Base-by-base conservation (phyloP, 2,113 vertebrate species). In the Tiliqua scincoides region DNA sequence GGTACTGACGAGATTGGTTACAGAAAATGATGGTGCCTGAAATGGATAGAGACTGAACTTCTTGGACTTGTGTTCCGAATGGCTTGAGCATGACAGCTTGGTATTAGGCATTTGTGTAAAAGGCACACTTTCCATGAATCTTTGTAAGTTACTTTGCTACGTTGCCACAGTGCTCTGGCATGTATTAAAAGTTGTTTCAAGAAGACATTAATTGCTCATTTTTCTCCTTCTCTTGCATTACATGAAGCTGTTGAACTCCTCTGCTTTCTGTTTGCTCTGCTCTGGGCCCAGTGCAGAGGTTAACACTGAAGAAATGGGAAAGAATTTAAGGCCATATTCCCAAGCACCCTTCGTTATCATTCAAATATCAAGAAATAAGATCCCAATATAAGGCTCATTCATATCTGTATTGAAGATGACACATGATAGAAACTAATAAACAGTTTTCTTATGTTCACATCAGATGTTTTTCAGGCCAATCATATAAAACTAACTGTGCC, bases 71-170 rank as follows among this genome's bases (percentile, higher is more conserved):
- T n/a, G 62, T 7, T 84, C 32, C 37, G 43, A 23, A 15, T 65
- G 63, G 67, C 32, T 40, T 2, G 0, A 0, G 40, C 3, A 15
- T 48, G 15, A 21, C 2, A 0, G 54, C n/a, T 0, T 57, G 17
- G 17, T 3, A 61, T 23, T 73, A 30, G 10, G 20, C 40, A 6
- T 32, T 40, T 79, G 21, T 1, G 18, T 2, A 70, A 48, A 8
- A 48, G 9, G 21, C 0, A 32, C 10, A 83, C 35, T 40, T 67
- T 0, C 0, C 77, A 88, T 86, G 67, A 73, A 40, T 25, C 2
- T 65, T 62, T 14, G 61, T 32, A 17, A 3, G 6, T 62, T 3
- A 74, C 4, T 78, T 35, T 35, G 9, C 40, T 25, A 3, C 1
- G 1, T 1, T 40, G 0, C 63, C 70, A n/a, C 0, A 77, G 25